Percentiles rank a stretch among this genome's conserved stretches.
Conservation (phyloP, 2,888 invertebrate species). For the Entomobrya multifasciata region DNA sequence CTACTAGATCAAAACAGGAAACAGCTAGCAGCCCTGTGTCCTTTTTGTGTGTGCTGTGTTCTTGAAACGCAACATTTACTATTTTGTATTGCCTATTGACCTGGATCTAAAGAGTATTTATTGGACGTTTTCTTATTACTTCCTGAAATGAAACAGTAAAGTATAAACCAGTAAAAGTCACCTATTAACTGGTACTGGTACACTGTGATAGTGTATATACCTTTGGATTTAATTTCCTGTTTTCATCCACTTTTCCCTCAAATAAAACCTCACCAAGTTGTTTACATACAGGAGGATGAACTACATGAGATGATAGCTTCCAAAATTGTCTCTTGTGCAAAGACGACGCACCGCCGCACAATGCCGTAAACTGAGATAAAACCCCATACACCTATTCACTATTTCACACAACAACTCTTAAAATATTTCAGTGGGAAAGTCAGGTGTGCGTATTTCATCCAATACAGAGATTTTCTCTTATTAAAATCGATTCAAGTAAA, state of each 20-base stretch:
- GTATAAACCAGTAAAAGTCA: conserved; percentile 18
- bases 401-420: not conserved
- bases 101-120: conserved; percentile 25
- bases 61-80: too few species aligned
- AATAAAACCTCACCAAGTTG: conserved; percentile 15
- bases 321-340: conserved; percentile 3
- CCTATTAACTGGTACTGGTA: too few species aligned
- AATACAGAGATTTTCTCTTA: conserved; percentile 5
- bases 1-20: too few species aligned
- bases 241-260: not conserved
- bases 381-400: too few species aligned
- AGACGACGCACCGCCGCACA: not conserved
- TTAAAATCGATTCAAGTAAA: conserved; percentile 58
- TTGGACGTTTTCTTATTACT: conserved; percentile 24
- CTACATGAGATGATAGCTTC: not conserved
- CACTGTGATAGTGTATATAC: too few species aligned
- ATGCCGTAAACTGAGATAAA: too few species aligned
- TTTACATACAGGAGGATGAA: not conserved
- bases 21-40: too few species aligned
- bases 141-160: conserved; percentile 29
- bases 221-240: conserved; percentile 31
- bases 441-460: not conserved
- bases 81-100: too few species aligned
- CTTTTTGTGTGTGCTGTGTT: too few species aligned
- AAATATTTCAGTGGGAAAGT: conserved; percentile 19